phyloP scores from a whole-genome alignment of 2,888 invertebrate species.

The Pocota personata region DNA sequence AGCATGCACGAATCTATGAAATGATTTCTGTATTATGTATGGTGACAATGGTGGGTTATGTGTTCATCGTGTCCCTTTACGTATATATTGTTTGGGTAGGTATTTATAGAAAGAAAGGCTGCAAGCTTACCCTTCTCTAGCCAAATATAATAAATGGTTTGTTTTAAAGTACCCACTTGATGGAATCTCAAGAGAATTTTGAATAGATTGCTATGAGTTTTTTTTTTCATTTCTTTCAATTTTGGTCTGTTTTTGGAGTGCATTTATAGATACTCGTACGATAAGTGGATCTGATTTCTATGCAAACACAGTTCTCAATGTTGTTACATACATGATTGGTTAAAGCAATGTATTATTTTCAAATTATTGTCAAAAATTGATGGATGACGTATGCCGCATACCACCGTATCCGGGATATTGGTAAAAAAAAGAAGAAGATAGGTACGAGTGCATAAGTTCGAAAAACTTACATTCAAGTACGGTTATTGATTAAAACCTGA shows the following conservation, averaged over 20 bases:
- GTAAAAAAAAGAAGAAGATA: too few species aligned
- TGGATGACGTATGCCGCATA: too few species aligned
- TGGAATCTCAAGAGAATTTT: conserved; percentile 6
- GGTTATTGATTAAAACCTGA: too few species aligned
- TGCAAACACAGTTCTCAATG: background rate
- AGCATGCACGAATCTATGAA: conserved; percentile 28
- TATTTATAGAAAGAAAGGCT: conserved; percentile 56
- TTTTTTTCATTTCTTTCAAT: background rate
- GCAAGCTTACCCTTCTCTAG: conserved; percentile 31
- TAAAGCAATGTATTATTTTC: background rate
- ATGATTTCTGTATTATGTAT: conserved; percentile 30
- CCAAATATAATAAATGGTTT: conserved; percentile 37
- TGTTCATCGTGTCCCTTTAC: conserved; percentile 21
- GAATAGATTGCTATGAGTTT: background rate
- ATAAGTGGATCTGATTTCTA: background rate
- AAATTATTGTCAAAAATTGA: too few species aligned
- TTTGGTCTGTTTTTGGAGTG: background rate
- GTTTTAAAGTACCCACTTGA: conserved; percentile 36
- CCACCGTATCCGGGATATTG: too few species aligned
- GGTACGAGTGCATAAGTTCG: too few species aligned
- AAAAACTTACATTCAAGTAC: too few species aligned
- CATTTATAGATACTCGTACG: background rate
- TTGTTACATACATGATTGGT: background rate
- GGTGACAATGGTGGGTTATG: conserved; percentile 17
- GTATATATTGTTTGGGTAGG: conserved; percentile 29